These are phyloP conservation scores for Drosophila busckii DNA, from an alignment of 1,140 invertebrate genomes.

Conservation along the genomic window DNA sequence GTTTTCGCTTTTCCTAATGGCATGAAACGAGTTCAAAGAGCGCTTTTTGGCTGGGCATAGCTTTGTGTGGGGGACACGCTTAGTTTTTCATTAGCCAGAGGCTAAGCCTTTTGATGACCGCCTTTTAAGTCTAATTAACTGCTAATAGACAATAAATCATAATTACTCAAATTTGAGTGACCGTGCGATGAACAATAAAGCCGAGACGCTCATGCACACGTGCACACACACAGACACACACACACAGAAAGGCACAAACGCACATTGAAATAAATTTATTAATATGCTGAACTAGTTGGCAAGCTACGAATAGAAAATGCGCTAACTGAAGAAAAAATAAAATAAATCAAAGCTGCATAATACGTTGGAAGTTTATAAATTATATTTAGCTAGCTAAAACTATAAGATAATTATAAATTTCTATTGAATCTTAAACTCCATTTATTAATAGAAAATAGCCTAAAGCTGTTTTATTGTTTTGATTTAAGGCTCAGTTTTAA, in stretches of 20 bases:
- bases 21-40: constrained; percentile 66
- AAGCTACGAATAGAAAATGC: constrained; percentile 14
- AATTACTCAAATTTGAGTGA: constrained; percentile 68
- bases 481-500: too few species aligned
- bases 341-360: too few species aligned
- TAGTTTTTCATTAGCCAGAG: constrained; percentile 69
- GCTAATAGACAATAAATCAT: constrained; percentile 76
- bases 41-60: background rate
- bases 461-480: too few species aligned
- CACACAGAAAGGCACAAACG: constrained; percentile 19
- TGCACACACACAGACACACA: constrained; percentile 11
- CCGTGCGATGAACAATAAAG: constrained; percentile 36
- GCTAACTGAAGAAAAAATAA: background rate
- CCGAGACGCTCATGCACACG: background rate
- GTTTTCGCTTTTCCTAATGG: constrained; percentile 50
- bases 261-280: constrained; percentile 53
- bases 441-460: too few species aligned
- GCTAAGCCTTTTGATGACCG: constrained; percentile 62
- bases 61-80: background rate
- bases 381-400: too few species aligned
- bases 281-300: constrained; percentile 7
- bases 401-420: too few species aligned
- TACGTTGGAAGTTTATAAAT: too few species aligned
- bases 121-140: constrained; percentile 76
- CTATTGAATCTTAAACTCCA: too few species aligned